Evolutionary conservation across 2,113 vertebrate species (phyloP).

Genomic region (Meleagris gallopavo): DNA sequence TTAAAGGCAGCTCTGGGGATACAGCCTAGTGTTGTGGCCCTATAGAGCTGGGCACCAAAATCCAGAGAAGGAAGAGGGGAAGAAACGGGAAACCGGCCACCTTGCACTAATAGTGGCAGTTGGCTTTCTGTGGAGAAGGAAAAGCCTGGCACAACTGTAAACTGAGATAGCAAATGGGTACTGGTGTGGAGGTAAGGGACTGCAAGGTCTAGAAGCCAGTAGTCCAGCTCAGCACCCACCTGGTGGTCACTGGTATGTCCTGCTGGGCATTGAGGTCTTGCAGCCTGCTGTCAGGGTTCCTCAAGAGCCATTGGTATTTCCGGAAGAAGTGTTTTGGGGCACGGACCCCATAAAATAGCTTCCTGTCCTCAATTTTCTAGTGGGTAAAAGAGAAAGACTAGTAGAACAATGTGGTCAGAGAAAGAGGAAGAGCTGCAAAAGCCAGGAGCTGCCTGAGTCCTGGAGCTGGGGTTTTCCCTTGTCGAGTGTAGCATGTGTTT

Average conservation of each 20-base stretch:
- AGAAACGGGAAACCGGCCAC: neutral
- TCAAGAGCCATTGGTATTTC: slow-evolving; percentile 83
- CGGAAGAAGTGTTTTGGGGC: slow-evolving; percentile 78
- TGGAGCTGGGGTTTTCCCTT: neutral
- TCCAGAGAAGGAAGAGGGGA: neutral
- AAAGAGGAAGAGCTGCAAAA: neutral
- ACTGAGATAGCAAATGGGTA: neutral
- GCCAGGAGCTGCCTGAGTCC: neutral
- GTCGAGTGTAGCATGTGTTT: neutral
- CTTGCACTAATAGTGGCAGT: rapidly evolving
- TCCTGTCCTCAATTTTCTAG: slow-evolving; percentile 78
- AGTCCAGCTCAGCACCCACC: slow-evolving; percentile 68
- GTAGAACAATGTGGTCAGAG: neutral
- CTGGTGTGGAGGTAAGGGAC: neutral
- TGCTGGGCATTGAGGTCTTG: neutral
- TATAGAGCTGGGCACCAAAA: neutral
- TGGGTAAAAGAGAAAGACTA: neutral
- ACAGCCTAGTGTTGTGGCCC: neutral
- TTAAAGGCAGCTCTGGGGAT: neutral
- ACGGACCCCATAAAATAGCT: slow-evolving; percentile 84
- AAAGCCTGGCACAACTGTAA: neutral
- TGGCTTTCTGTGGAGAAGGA: neutral
- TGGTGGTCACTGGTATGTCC: slow-evolving; percentile 37
- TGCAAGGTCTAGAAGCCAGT: neutral
- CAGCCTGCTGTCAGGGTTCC: slow-evolving; percentile 69